Conservation (phyloP, 1,140 invertebrate genomes). For the Meloidogyne exigua region DNA sequence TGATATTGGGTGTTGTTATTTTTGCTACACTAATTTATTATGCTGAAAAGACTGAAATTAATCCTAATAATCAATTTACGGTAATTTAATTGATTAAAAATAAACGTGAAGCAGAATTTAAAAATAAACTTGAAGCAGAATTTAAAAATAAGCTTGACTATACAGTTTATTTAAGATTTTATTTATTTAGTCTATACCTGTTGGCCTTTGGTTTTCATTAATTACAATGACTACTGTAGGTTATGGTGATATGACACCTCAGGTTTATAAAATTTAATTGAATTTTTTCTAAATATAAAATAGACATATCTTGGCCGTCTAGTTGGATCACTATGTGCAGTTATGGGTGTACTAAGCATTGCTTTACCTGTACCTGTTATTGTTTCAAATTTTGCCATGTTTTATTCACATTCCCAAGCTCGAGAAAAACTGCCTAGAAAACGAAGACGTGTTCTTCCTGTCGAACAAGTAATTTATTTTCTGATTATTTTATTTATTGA, state of each 20-base stretch:
- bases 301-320: conserved; percentile 71
- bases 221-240: conserved; percentile 66
- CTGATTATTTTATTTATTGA: background rate
- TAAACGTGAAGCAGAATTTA: background rate
- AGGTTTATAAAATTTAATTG: background rate
- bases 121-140: background rate
- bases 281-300: background rate
- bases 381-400: conserved; percentile 47
- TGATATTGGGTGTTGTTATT: conserved; percentile 74
- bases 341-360: conserved; percentile 85
- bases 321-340: conserved; percentile 81
- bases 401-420: conserved; percentile 48
- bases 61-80: conserved; percentile 63
- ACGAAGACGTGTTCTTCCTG: conserved; percentile 41
- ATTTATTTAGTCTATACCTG: conserved; percentile 53
- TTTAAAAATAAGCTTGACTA: no score
- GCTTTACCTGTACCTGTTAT: conserved; percentile 71
- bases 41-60: conserved; percentile 78
- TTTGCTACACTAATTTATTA: conserved; percentile 96
- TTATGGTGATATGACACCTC: conserved; percentile 51
- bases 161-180: conserved; percentile 1
- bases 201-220: conserved; percentile 68
- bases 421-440: conserved; percentile 47
- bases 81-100: background rate
- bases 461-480: conserved; percentile 38